Base-by-base conservation (phyloP, 2,113 vertebrate species). In the Dermatemys mawii region DNA sequence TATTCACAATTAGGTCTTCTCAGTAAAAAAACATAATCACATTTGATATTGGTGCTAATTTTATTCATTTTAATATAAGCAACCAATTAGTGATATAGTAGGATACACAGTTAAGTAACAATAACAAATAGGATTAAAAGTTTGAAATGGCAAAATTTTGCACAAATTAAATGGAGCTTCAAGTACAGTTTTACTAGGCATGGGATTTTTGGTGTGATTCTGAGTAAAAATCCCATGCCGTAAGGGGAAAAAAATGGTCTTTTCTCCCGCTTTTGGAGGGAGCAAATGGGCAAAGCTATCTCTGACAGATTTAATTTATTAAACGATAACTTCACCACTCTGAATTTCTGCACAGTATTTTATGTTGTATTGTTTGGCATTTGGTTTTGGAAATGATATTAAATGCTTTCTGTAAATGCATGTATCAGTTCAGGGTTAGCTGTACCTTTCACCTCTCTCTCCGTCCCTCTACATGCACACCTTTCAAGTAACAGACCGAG, bases 11-110 rank as follows among this genome's bases (percentile, higher is more conserved):
- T 90, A 93, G 83, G 78, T 79, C 2, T 0, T 78, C 24, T 78
- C 32, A 17, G 55, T 44, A 44, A 83, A 48, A 84, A 12, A 9
- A 32, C 76, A 80, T n/a, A 44, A 49, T 19, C 0, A 0, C 82
- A 26, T 84, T 92, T 93, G 63, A 89, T 86, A 92, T 76, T 84
- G 26, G 21, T 83, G 55, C 1, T 2, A 67, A 8, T 92, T 96
- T 55, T 63, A 91, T 78, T 91, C 70, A 51, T 91, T 91, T 93
- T 93, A 80, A 46, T 55, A 10, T 55, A 90, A 90, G 35, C 46
- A 91, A 79, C 38, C 84, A 26, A 24, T 55, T 86, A 81, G 75
- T 53, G 50, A 57, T 51, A 27, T 49, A 84, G 35, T 63, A 70
- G 54, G 44, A 90, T 17, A 67, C 5, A 17, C 86, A 87, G 4